Base-by-base conservation (phyloP, 2,888 invertebrate genomes). In the Apantesis nais region DNA sequence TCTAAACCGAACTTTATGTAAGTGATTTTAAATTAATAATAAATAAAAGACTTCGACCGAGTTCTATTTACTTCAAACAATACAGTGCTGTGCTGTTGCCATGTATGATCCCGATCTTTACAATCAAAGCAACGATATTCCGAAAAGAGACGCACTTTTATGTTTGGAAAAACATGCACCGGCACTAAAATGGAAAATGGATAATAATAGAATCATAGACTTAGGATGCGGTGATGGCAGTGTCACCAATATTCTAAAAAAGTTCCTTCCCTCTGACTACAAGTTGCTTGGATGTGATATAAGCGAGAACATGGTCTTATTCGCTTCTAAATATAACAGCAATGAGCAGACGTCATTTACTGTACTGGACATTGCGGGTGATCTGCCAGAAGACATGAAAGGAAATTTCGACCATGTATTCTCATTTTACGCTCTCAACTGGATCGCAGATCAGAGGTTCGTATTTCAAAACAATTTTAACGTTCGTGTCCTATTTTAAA, bases 341-440 rank as follows among this genome's bases (percentile, higher is more conserved):
- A 83, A 93, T 76, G 88, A 91, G 14, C 87, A 88, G 41, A 88
- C 95, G 2, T 89, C 94, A 37, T 96, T 96, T 77, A 89, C 94
- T n/a, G 84, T 88, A 22, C 83, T 96, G 72, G 96, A 97, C 81
- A 96, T 97, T 66, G 89, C 94, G 0, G 86, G 92, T 0, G 86
- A 93, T 34, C 75, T 96, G 65, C 95, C 96, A 0, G 86, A 88
- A 1, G 88, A 95, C 25, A 83, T 95, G 67, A 83, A 90, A 16
- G 93, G 90, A 55, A 86, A 90, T 34, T 97, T 97, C 80, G 95
- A 97, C 85, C 96, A 97, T 84, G 95, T 96, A 0, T 96, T 97
- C 66, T 97, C 97, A 0, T 97, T 97, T 85, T 97, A 97, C 85
- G 96, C 97, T 77, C 91, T 98, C 5, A 97, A 98, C 82, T 98